These are phyloP conservation scores for Timandra comae DNA, from an alignment of 2,888 invertebrate genomes.

Conservation along the genomic window DNA sequence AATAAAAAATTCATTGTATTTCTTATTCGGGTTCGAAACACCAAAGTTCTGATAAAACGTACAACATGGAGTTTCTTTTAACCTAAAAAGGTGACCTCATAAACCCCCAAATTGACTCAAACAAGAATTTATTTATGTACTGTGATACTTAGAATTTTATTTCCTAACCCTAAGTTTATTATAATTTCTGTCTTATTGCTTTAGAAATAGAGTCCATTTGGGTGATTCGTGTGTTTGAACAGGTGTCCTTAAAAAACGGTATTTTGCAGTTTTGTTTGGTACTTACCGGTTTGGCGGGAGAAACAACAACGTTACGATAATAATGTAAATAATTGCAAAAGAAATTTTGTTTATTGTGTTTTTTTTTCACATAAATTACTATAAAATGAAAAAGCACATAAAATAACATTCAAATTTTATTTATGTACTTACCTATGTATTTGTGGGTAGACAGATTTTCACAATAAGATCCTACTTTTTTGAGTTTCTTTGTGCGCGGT, in stretches of 20 bases:
- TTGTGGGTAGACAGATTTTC: too few relatives aligned
- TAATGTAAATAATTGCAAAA: too few relatives aligned
- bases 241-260: constrained; percentile 20
- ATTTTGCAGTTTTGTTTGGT: constrained; percentile 18
- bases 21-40: too few relatives aligned
- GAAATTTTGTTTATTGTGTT: too few relatives aligned
- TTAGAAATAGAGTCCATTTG: not conserved
- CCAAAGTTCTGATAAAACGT: constrained; percentile 8
- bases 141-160: constrained; percentile 18
- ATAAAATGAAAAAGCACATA: too few relatives aligned
- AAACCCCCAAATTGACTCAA: constrained; percentile 20
- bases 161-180: constrained; percentile 1
- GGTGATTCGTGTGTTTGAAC: not conserved
- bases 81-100: constrained; percentile 19
- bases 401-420: too few relatives aligned
- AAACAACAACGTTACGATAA: too few relatives aligned
- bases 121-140: constrained; percentile 20
- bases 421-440: too few relatives aligned
- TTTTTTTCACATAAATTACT: too few relatives aligned
- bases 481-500: too few relatives aligned
- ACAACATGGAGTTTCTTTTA: constrained; percentile 11
- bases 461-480: too few relatives aligned
- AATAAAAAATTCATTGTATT: too few relatives aligned
- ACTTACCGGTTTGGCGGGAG: constrained; percentile 12
- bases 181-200: constrained; percentile 5